Base-by-base conservation (phyloP, 2,888 invertebrate species). In the Oxyteleia sp. region DNA sequence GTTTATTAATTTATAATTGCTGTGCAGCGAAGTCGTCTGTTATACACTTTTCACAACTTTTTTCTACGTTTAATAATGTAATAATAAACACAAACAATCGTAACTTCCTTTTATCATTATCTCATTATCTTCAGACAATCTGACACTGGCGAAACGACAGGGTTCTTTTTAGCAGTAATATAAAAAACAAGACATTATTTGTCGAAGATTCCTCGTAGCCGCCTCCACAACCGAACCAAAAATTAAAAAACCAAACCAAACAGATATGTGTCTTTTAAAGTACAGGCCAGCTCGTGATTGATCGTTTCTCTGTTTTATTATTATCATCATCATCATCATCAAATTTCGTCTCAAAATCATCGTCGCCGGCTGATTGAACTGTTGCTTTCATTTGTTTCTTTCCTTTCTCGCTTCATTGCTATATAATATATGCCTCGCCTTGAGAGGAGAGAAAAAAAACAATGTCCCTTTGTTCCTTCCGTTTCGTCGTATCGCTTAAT, bases 401-500 rank as follows among this genome's bases (percentile, higher is more conserved):
- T 61, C 57, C 23, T 51, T 80, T 72, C n/a, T 71, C 71, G 64
- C 49, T 16, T 63, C 72, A 74, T 63, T n/a, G 53, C 49, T 64
- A 78, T 68, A 72, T 80, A 61, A 79, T 64, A 59, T 55, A 55
- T 45, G 64, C 64, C 23, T 64, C 53, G 10, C 51, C 8, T 57
- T 35, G 61, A 47, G 55, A 66, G 66, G 69, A 63, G 26, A 51
- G n/a, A n/a, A 80, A 80, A 86, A 85, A 82, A 59, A 79, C 64
- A 41, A 66, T 72, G 68, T 81, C 32, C 47, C 68, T 74, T 68
- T 68, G 68, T 68, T 68, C 68, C 75, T 74, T 75, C 63, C 26
- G 55, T 63, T 78, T 75, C 66, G 88, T 91, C 89, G 89, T 87
- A 90, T 90, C 88, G 90, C 91, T 89, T 90, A 90, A 91, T 91